phyloP scores from a whole-genome alignment of 2,113 vertebrate genomes.

The Cebus imitator region DNA sequence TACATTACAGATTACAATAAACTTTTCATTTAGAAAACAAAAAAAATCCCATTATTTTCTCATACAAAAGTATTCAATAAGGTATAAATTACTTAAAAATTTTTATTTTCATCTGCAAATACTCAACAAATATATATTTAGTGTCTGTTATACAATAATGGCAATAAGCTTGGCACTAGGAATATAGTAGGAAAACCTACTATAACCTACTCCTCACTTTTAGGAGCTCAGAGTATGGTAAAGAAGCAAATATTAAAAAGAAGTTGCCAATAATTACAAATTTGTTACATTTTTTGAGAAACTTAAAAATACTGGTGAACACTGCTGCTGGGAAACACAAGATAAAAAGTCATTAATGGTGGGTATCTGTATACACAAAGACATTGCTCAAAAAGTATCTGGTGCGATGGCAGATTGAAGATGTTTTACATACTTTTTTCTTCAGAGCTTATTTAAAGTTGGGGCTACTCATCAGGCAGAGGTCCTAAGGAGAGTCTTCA shows the following conservation, averaged over 20 bases:
- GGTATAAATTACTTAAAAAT: neutral
- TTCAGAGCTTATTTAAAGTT: neutral
- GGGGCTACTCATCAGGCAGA: neutral
- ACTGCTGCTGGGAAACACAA: neutral
- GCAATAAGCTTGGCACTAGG: neutral
- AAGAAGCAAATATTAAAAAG: neutral
- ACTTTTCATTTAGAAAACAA: neutral
- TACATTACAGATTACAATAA: neutral
- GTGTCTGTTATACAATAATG: neutral
- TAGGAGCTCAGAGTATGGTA: neutral
- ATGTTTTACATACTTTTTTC: neutral
- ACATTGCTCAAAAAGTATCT: neutral
- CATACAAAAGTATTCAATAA: conserved; percentile 11
- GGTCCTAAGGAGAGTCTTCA: neutral
- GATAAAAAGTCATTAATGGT: neutral
- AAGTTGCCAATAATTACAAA: neutral
- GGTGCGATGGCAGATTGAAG: neutral
- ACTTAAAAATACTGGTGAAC: neutral
- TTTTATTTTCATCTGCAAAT: neutral
- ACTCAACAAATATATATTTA: neutral
- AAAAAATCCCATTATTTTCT: neutral
- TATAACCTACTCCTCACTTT: neutral
- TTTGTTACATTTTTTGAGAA: neutral
- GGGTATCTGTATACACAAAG: neutral
- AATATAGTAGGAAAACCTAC: neutral